phyloP scores from a whole-genome alignment of 2,113 vertebrate genomes.

The Xenopus borealis region DNA sequence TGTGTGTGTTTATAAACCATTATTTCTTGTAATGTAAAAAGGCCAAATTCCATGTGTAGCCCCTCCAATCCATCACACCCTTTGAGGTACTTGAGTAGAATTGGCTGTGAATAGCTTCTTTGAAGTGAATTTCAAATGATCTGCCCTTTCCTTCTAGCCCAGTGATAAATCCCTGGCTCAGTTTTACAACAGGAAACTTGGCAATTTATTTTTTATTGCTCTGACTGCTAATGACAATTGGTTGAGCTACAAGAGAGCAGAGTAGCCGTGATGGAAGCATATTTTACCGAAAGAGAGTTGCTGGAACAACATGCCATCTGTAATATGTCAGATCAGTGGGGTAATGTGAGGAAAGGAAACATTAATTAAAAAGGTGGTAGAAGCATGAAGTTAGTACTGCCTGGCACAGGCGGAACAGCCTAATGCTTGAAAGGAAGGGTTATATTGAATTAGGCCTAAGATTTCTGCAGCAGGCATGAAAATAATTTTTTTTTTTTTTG shows the following conservation, averaged over 20 bases:
- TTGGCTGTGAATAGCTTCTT: conserved; percentile 5
- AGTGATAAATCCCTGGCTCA: conserved; percentile 35
- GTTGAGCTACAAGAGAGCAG: conserved; percentile 25
- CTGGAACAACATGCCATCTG: conserved; percentile 29
- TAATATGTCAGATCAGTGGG: background rate
- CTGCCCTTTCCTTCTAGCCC: conserved; percentile 19
- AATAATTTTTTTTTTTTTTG: too few relatives aligned
- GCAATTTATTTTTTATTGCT: conserved; percentile 36
- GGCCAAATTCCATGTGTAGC: background rate
- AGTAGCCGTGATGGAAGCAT: conserved; percentile 29
- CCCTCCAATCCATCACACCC: background rate
- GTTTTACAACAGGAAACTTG: conserved; percentile 43
- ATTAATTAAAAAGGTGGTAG: background rate
- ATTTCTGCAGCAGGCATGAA: too few relatives aligned
- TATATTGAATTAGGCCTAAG: too few relatives aligned
- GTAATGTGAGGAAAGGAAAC: background rate
- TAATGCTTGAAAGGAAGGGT: too few relatives aligned
- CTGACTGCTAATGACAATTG: conserved; percentile 37
- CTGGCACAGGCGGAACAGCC: too few relatives aligned
- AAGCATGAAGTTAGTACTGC: too few relatives aligned
- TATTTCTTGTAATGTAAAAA: background rate
- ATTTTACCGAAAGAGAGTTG: conserved; percentile 27
- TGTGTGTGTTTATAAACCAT: too few relatives aligned
- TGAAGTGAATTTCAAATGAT: conserved; percentile 18
- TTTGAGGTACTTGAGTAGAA: conserved; percentile 10